phyloP scores from a whole-genome alignment of 2,797 vertebrate genomes.

The Oryzias sinensis region DNA sequence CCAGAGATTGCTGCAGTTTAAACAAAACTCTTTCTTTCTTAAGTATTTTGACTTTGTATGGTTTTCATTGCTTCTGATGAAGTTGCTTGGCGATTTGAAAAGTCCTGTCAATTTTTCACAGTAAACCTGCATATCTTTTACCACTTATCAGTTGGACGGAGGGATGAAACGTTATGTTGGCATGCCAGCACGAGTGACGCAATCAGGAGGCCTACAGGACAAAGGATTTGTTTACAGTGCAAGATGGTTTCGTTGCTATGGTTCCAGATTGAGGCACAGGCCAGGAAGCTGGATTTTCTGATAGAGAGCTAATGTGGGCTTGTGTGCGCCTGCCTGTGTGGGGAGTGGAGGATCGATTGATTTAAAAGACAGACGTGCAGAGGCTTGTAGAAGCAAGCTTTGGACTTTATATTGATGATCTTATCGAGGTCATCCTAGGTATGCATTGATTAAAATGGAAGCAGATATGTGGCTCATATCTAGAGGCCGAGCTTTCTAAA shows the following conservation, averaged over 20 bases:
- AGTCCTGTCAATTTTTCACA: not conserved
- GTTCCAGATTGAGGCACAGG: conserved; percentile 42
- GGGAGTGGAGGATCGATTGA: not conserved
- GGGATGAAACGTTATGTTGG: conserved; percentile 31
- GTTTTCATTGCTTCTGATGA: too few relatives aligned
- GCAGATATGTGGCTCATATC: conserved; percentile 21
- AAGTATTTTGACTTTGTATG: too few relatives aligned
- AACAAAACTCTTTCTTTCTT: too few relatives aligned
- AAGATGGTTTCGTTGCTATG: conserved; percentile 38
- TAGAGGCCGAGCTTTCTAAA: conserved; percentile 31
- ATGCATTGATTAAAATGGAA: conserved; percentile 14
- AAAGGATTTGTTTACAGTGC: conserved; percentile 45
- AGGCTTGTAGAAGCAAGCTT: conserved; percentile 20
- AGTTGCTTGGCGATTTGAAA: too few relatives aligned
- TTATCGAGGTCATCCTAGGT: conserved; percentile 30
- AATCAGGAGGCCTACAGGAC: conserved; percentile 39
- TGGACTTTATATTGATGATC: conserved; percentile 28
- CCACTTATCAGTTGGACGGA: not conserved
- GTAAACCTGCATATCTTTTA: not conserved
- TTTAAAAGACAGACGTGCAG: conserved; percentile 21
- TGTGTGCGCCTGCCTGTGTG: not conserved
- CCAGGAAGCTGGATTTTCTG: conserved; percentile 32
- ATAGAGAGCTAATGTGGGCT: conserved; percentile 5
- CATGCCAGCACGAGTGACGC: conserved; percentile 46
- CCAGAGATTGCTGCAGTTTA: too few relatives aligned